phyloP scores from a whole-genome alignment of 2,797 vertebrate species.

The Manis pentadactyla region DNA sequence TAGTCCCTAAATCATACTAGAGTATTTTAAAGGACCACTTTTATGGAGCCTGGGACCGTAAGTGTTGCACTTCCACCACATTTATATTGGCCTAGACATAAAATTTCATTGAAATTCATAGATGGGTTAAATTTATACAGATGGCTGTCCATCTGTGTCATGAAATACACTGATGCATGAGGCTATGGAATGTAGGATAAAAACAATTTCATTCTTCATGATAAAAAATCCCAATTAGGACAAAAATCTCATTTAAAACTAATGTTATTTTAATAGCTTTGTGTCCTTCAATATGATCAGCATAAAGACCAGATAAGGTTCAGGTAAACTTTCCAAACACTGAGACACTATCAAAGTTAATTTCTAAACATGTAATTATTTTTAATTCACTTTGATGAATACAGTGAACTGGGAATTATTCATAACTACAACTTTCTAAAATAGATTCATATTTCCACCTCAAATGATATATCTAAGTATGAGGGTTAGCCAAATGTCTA shows the following conservation, averaged over 20 bases:
- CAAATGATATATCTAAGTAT: neutral
- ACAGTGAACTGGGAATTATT: neutral
- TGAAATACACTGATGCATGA: neutral
- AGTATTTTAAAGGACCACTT: slow-evolving; percentile 18
- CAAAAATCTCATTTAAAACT: slow-evolving; percentile 20
- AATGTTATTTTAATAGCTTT: slow-evolving; percentile 36
- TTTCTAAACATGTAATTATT: slow-evolving; percentile 48
- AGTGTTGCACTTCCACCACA: neutral
- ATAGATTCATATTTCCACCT: slow-evolving; percentile 18
- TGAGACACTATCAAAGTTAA: slow-evolving; percentile 17
- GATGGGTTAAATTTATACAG: slow-evolving; percentile 21
- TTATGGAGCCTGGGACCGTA: neutral
- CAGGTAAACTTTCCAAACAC: slow-evolving; percentile 38
- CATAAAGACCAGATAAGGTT: slow-evolving; percentile 11
- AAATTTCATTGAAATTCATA: slow-evolving; percentile 47
- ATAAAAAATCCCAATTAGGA: slow-evolving; percentile 44
- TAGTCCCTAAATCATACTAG: neutral
- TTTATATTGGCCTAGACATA: neutral
- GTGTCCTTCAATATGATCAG: neutral
- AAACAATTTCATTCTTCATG: neutral
- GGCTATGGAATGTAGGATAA: neutral
- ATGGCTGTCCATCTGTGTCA: slow-evolving; percentile 4
- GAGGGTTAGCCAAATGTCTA: neutral
- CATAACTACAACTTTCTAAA: neutral
- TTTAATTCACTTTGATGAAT: slow-evolving; percentile 22